These are phyloP conservation scores for Thymelicus acteon DNA, from an alignment of 2,888 invertebrate species.

Conservation along the genomic window DNA sequence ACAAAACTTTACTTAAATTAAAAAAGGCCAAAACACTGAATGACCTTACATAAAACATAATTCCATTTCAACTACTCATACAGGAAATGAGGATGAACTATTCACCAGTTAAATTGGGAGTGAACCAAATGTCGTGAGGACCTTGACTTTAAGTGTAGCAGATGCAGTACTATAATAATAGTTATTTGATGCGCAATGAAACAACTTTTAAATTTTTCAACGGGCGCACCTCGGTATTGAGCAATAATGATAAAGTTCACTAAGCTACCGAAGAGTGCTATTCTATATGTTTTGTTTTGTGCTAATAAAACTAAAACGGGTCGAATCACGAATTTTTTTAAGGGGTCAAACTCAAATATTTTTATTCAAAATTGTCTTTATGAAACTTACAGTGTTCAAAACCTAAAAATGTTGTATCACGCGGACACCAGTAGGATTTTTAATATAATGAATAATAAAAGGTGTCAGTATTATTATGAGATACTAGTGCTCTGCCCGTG, in stretches of 20 bases:
- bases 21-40: neutral
- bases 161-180: constrained; percentile 20
- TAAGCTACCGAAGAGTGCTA: neutral
- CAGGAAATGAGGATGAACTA: constrained; percentile 25
- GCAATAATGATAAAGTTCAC: constrained; percentile 20
- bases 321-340: no score
- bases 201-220: constrained; percentile 23
- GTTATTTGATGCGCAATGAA: constrained; percentile 16
- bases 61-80: constrained; percentile 4
- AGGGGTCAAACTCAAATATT: no score
- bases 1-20: neutral
- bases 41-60: constrained; percentile 8
- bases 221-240: neutral
- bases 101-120: constrained; percentile 6
- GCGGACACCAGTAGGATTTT: no score
- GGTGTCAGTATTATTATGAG: no score
- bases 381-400: no score
- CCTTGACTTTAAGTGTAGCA: constrained; percentile 31
- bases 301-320: neutral
- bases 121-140: constrained; percentile 2
- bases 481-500: no score
- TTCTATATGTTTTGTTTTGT: neutral
- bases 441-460: no score
- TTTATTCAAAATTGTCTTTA: no score
- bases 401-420: no score